Percentiles rank a stretch among this genome's conserved stretches.
phyloP scores from a whole-genome alignment of 2,888 invertebrate species.

The Eupithecia tripunctaria region DNA sequence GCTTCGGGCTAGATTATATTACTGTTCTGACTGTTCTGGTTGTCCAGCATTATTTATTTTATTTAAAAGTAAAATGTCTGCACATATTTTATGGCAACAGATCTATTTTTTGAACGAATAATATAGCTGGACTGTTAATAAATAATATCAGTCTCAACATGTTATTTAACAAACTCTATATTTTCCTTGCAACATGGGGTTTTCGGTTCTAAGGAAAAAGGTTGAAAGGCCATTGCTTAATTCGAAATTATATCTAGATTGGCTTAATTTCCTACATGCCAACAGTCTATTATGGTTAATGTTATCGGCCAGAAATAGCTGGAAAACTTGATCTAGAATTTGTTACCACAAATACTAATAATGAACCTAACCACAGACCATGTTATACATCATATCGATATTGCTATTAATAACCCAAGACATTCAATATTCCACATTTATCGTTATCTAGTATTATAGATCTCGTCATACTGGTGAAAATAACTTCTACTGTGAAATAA shows the following conservation, averaged over 20 bases:
- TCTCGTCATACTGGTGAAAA: not conserved
- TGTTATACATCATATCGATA: conserved; percentile 15
- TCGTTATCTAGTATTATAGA: not conserved
- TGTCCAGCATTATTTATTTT: no score
- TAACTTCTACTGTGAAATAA: not conserved
- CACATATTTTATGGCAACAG: no score
- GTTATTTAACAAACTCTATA: not conserved
- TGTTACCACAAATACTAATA: conserved; percentile 45
- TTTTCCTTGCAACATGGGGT: not conserved
- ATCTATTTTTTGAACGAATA: no score
- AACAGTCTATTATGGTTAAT: not conserved
- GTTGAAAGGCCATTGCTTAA: not conserved
- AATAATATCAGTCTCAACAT: not conserved
- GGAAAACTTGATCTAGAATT: not conserved
- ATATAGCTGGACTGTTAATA: no score
- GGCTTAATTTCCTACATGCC: not conserved
- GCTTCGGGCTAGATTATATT: no score
- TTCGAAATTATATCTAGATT: not conserved
- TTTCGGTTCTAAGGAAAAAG: not conserved
- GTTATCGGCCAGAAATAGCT: not conserved
- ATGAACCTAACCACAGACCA: conserved; percentile 27
- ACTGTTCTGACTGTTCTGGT: no score
- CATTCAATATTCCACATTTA: not conserved
- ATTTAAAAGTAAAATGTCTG: no score
- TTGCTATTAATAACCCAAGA: not conserved